phyloP scores from a whole-genome alignment of 2,113 vertebrate genomes.

The Barnardius zonarius region DNA sequence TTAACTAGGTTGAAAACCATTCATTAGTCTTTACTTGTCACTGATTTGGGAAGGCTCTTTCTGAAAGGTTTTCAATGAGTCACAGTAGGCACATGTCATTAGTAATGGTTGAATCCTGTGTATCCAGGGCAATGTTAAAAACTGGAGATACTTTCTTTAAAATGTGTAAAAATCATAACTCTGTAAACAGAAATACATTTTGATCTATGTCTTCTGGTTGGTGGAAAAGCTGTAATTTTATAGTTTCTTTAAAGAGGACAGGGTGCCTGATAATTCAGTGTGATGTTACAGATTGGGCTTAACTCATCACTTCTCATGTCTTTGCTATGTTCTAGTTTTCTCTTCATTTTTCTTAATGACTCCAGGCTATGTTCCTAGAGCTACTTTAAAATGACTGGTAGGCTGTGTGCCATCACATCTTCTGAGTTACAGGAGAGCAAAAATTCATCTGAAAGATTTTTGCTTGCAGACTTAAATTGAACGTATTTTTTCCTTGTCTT shows the following conservation, averaged over 20 bases:
- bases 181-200: background rate
- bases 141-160: background rate
- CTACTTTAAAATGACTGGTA: background rate
- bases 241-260: background rate
- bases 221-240: background rate
- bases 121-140: background rate
- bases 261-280: background rate
- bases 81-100: background rate
- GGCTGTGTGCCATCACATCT: background rate
- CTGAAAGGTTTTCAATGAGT: background rate
- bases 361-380: background rate
- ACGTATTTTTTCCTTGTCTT: accelerated
- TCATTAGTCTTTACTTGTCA: background rate
- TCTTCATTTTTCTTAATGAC: background rate
- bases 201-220: background rate
- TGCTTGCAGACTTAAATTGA: background rate
- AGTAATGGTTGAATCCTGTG: background rate
- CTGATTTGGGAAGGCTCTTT: background rate
- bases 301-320: background rate
- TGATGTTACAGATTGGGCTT: background rate
- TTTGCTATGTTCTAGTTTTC: background rate
- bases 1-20: background rate
- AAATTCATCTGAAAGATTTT: background rate
- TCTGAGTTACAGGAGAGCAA: background rate
- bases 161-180: background rate